phyloP scores from a whole-genome alignment of 1,140 invertebrate genomes.

The Diabrotica virgifera region DNA sequence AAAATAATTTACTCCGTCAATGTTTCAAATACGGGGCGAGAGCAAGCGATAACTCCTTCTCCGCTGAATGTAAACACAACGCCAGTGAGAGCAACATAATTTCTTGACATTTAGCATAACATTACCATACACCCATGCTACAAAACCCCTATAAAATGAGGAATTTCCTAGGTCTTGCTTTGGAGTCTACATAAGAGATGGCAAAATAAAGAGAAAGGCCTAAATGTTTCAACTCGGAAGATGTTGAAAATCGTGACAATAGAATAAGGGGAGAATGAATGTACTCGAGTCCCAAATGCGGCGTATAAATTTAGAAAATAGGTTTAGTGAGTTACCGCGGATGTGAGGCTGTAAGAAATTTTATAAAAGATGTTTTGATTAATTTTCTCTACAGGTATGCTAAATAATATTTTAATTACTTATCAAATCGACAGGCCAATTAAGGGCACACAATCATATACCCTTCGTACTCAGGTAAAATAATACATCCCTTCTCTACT shows the following conservation, averaged over 20 bases:
- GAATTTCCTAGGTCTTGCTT: slow-evolving; percentile 1
- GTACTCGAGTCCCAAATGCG: too few species aligned
- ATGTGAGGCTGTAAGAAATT: too few species aligned
- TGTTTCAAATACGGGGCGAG: background rate
- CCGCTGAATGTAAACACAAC: background rate
- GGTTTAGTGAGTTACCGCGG: too few species aligned
- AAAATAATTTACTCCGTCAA: too few species aligned
- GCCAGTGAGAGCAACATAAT: background rate
- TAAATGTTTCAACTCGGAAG: background rate
- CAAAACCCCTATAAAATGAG: slow-evolving; percentile 2
- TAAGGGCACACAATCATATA: too few species aligned
- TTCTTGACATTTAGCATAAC: slow-evolving; percentile 2
- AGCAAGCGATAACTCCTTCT: background rate
- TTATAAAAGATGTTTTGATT: too few species aligned
- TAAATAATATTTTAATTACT: too few species aligned
- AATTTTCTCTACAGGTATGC: too few species aligned
- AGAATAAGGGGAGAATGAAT: background rate
- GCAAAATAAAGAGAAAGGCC: background rate
- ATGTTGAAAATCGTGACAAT: slow-evolving; percentile 1
- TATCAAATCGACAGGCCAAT: too few species aligned
- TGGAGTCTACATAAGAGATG: background rate
- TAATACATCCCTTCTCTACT: too few species aligned
- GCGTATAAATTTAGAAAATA: too few species aligned
- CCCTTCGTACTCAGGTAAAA: too few species aligned
- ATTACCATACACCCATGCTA: slow-evolving; percentile 2